Evolutionary conservation across 1,140 invertebrate species (phyloP), one percentile per base, ranked within the genome.

Genomic region (Propsilocerus akamusi): DNA sequence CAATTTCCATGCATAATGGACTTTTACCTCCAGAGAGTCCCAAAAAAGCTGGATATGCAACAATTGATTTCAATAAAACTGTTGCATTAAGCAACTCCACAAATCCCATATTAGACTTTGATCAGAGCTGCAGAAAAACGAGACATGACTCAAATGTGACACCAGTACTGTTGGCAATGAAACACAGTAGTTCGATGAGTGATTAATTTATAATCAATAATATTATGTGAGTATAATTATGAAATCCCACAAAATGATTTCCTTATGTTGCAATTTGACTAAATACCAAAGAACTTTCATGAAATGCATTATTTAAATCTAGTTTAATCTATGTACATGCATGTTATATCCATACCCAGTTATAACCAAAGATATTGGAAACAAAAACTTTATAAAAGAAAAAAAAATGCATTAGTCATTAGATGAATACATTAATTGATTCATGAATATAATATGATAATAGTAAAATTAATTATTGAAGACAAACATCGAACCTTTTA

Each of bases 31-130:
- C 74, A 4, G 71, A 73, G 8, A 76, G 72, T 46, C 72, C 74
- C 0, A 70, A 66, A 5, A 72, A 71, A 24, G 60, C 70, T 12
- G 83, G 86, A 46, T 96, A 95, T 59, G 89, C 87, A 8, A 89
- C 82, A 0, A 96, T 96, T 51, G 92, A 96, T 67, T 94, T 95
- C 64, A 81, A 92, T 58, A 87, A 86, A 65, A 95, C 91, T 1
- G 81, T 80, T 25, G 90, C 90, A 12, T 68, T 95, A n/a, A 83
- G 80, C 69, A 80, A 59, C 72, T 74, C 50, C 60, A 73, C 54
- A 70, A 76, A 51, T 61, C 68, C 73, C 2, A 69, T 68, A 56
- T 57, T 67, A 50, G 69, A 73, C 11, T 60, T 72, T 49, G 68
- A 76, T 57, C 34, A 41, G 5, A 41, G 67, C 66, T 48, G 72